Evolutionary conservation across 1,140 invertebrate species (phyloP), one percentile per base, ranked within the genome.

Genomic region (Trichogramma pretiosum): DNA sequence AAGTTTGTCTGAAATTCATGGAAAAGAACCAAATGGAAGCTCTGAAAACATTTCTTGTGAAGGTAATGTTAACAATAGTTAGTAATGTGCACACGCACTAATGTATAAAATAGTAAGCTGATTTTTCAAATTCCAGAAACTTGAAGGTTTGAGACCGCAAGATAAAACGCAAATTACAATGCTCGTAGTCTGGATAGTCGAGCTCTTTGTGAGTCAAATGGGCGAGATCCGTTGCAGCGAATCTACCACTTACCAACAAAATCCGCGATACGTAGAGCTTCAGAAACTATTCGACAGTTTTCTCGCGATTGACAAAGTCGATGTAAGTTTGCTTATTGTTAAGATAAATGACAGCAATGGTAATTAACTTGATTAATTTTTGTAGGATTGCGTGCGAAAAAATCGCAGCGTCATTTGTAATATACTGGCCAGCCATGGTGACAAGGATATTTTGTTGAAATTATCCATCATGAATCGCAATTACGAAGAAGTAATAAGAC

Each of bases 1-100:
- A 92, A 62, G 81, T 97, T 18, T 88, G 90, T 28, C 73, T 98
- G 0, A 96, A 96, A 66, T 96, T 97, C 68, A 75, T 97, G 37
- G 78, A 89, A 68, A 74, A 85, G 5, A 77, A 84, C 41, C 77
- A 95, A 63, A 83, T 88, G 45, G 79, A 87, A 60, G 87, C 93
- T 1, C 70, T 98, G 22, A 89, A 92, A 69, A 81, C 82, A 14
- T 96, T 91, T 64, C 69, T 98, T 8, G 75, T 79, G 28, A 84
- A 84, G 60, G 81, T 86, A 59, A 23, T 21, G 1, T 33, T 49
- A 3, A 32, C 2, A 28, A 21, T 19, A 18, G 3, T 21, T 32
- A 23, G 18, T 14, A 16, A 22, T 42, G 24, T 14, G 3, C 33
- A 17, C 38, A 26, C 37, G 21, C 46, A 33, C 24, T 7, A 42